Conservation (phyloP, 2,113 vertebrate genomes). For the Catharus minimus region DNA sequence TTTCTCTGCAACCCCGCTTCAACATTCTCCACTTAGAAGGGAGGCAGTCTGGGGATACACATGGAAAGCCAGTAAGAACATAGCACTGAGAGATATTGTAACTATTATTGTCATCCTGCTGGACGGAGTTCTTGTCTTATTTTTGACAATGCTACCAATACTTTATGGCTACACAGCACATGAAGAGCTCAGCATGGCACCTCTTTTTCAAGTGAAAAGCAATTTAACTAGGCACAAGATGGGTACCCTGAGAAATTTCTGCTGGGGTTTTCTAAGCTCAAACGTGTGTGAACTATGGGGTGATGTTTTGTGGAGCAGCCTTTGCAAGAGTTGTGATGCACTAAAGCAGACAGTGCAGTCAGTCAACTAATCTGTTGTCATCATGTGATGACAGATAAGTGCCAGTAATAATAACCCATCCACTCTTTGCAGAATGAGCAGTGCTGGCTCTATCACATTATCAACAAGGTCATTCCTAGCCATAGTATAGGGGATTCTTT, state of each 20-base stretch:
- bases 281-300: not conserved
- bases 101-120: not conserved
- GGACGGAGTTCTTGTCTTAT: not conserved
- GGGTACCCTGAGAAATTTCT: not conserved
- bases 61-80: not conserved
- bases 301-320: not conserved
- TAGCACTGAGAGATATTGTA: accelerated
- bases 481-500: not conserved
- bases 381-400: not conserved
- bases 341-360: accelerated
- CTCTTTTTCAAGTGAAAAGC: not conserved
- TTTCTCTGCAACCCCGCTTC: not conserved
- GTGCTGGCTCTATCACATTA: not conserved
- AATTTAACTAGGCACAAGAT: not conserved
- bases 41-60: accelerated
- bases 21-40: not conserved
- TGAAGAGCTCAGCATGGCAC: not conserved
- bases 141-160: not conserved
- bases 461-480: not conserved
- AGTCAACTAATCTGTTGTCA: not conserved
- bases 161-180: accelerated
- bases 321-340: not conserved
- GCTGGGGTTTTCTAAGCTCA: not conserved
- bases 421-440: not conserved
- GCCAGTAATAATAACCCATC: not conserved